These are phyloP conservation scores for Anolis carolinensis DNA, from an alignment of 2,113 vertebrate species.

Conservation along the genomic window DNA sequence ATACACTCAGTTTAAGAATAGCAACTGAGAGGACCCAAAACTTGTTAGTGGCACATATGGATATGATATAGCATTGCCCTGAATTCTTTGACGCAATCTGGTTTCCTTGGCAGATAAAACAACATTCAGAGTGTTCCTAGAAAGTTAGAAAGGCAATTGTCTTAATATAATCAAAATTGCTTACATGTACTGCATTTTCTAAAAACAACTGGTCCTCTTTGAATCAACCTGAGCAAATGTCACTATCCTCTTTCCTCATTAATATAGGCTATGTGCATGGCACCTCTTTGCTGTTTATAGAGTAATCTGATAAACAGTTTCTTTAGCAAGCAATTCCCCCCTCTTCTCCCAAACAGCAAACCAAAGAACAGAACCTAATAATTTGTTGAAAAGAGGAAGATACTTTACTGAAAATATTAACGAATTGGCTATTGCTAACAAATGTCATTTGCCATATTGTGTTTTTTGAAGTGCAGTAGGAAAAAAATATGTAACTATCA, in stretches of 20 bases:
- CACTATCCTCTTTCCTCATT: constrained; percentile 58
- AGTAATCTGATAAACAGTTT: neutral
- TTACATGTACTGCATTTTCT: constrained; percentile 6
- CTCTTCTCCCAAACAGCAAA: neutral
- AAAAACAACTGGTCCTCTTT: constrained; percentile 25
- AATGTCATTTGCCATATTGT: neutral
- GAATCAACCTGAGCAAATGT: constrained; percentile 61
- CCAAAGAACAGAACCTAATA: neutral
- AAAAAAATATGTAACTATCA: constrained; percentile 33
- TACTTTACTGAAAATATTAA: constrained; percentile 24
- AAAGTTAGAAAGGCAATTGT: neutral
- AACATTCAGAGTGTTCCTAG: neutral
- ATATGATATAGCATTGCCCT: neutral
- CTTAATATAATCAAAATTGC: neutral
- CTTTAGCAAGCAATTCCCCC: constrained; percentile 2
- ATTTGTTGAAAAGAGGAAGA: neutral
- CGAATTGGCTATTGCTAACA: neutral
- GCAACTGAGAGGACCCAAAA: neutral
- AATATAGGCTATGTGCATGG: neutral
- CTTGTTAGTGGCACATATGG: no score
- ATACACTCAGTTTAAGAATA: neutral
- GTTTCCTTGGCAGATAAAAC: neutral
- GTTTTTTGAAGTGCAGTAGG: constrained; percentile 28
- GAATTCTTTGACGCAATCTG: neutral
- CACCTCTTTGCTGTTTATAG: constrained; percentile 20